Evolutionary conservation across 1,140 invertebrate species (phyloP).

Genomic region (Leptinotarsa texana): DNA sequence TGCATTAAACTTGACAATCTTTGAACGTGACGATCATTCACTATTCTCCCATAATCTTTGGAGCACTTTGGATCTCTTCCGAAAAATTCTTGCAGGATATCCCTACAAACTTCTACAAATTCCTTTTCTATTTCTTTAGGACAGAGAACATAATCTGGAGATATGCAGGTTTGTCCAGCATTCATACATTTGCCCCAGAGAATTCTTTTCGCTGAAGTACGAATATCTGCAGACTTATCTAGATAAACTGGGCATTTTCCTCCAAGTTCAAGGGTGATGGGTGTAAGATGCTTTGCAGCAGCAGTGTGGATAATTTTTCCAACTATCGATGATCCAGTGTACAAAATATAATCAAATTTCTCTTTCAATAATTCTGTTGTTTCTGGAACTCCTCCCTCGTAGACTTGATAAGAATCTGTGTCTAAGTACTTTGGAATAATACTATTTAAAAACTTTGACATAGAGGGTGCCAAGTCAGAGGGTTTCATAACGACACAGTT

Average conservation of each 20-base stretch:
- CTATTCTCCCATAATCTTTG: conserved; percentile 82
- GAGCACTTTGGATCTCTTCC: conserved; percentile 78
- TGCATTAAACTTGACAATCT: conserved; percentile 59
- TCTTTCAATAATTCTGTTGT: conserved; percentile 85
- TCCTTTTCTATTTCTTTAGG: conserved; percentile 71
- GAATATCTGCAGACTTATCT: conserved; percentile 75
- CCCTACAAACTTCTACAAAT: conserved; percentile 68
- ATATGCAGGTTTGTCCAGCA: conserved; percentile 95
- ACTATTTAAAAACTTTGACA: conserved; percentile 75
- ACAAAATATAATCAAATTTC: conserved; percentile 97
- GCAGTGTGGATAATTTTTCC: conserved; percentile 87
- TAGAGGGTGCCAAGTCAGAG: conserved; percentile 81
- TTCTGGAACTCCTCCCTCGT: conserved; percentile 77
- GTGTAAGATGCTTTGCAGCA: conserved; percentile 90
- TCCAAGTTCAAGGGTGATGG: conserved; percentile 91
- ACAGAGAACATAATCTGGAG: conserved; percentile 95
- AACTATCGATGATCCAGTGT: conserved; percentile 86
- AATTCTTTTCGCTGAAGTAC: conserved; percentile 74
- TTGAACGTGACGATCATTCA: conserved; percentile 80
- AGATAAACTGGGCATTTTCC: conserved; percentile 87
- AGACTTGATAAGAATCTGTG: conserved; percentile 58
- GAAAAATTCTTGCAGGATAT: conserved; percentile 81
- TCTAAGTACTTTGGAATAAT: conserved; percentile 90
- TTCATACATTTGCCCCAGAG: conserved; percentile 96
- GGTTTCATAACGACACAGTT: conserved; percentile 93